Percentiles rank a stretch among this genome's conserved stretches.
Conservation (phyloP, 2,888 invertebrate genomes). For the Rhorus exstirpatorius region DNA sequence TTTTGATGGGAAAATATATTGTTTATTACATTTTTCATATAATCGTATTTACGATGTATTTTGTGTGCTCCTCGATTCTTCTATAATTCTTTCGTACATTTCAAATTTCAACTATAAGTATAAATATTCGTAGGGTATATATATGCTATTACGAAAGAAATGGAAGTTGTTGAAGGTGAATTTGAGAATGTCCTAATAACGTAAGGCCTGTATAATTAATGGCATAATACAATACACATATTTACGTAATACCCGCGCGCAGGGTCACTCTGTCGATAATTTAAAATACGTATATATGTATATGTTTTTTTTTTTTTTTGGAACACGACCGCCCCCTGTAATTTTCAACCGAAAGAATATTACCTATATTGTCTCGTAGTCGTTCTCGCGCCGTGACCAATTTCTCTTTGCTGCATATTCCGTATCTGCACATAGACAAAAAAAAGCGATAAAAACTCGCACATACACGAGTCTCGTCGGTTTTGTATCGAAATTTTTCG, state of each 20-base stretch:
- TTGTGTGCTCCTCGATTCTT: no score
- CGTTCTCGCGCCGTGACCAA: not conserved
- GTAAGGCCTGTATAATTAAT: slow-evolving; percentile 8
- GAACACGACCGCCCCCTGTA: no score
- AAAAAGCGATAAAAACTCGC: not conserved
- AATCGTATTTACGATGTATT: no score
- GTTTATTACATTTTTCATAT: no score
- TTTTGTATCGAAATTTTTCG: slow-evolving; percentile 20
- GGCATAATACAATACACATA: slow-evolving; percentile 4
- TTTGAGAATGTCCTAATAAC: slow-evolving; percentile 17
- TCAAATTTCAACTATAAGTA: no score
- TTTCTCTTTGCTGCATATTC: not conserved
- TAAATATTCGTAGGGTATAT: no score
- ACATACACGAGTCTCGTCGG: not conserved
- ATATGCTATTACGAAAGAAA: slow-evolving; percentile 12
- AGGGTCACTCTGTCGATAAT: slow-evolving; percentile 14
- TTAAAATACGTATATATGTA: no score
- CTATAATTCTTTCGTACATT: no score
- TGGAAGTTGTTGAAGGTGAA: slow-evolving; percentile 18
- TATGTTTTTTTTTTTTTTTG: no score
- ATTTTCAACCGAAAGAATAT: no score
- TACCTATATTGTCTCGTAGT: not conserved
- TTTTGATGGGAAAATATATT: no score
- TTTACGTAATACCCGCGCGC: slow-evolving; percentile 12
- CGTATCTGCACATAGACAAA: not conserved